Evolutionary conservation across 1,140 invertebrate species (phyloP), one percentile per base, ranked within the genome.

Genomic region (Solenopsis fugax): DNA sequence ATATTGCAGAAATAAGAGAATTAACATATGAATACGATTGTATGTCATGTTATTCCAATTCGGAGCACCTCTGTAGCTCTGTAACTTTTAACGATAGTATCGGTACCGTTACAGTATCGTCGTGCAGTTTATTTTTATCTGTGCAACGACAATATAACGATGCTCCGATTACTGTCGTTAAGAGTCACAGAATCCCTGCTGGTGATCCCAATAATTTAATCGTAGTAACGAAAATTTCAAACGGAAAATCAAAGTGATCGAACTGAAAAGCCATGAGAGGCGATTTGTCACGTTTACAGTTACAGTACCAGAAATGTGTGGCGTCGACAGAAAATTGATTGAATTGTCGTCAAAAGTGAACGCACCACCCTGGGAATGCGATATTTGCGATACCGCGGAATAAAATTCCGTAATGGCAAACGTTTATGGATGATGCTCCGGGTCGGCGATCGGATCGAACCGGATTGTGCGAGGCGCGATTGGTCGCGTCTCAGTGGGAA

Each of bases 401-500:
- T 13, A 13, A 67, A 29, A 81, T 45, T 56, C 16, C 12, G 29
- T 37, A 48, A 41, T 29, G 24, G 67, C 24, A 71, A 41, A 71
- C 21, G 7, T 71, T 56, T 48, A 62, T 65, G 21, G 21, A 41
- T 13, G 13, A 41, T 13, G 13, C 7, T 24, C 3, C 76, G 45
- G 48, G 12, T 56, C 65, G 64, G 24, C 75, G 75, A 77, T 62
- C 58, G 58, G n/a, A 45, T 58, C 65, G 60, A 78, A 78, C 58
- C 60, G 77, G 77, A 54, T 71, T 13, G 65, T 24, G 72, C 72
- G 72, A 41, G 56, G 24, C n/a, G 37, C 29, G n/a, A 54, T 13
- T 21, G 29, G 34, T 52, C 64, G 13, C n/a, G 48, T 10, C 41
- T n/a, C 48, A 13, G 45, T 71, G 29, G 34, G 41, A 81, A 81